Conservation (phyloP, 2,113 vertebrate genomes). For the Coptodon rendalli region DNA sequence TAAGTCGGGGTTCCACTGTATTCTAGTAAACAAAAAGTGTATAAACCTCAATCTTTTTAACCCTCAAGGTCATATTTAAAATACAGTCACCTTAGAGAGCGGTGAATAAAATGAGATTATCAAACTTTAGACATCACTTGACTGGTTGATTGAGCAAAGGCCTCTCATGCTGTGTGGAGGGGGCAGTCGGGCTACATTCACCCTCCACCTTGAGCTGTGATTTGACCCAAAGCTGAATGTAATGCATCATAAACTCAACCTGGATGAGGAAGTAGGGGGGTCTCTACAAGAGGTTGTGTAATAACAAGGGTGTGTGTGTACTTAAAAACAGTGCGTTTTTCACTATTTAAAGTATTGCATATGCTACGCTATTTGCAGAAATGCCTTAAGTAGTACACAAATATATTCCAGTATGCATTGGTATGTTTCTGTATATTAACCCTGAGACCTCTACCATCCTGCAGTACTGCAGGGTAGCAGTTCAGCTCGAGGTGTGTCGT, state of each 20-base stretch:
- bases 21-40: neutral
- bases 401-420: neutral
- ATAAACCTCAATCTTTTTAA: neutral
- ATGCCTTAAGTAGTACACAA: neutral
- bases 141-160: neutral
- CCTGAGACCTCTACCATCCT: neutral
- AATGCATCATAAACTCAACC: conserved; percentile 22
- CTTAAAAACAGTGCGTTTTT: neutral
- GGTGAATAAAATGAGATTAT: neutral
- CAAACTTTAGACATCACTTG: neutral
- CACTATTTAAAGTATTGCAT: neutral
- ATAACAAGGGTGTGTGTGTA: neutral
- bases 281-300: neutral
- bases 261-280: neutral
- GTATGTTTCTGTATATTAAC: neutral
- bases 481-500: neutral
- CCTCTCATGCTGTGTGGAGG: neutral
- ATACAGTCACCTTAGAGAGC: neutral
- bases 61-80: neutral
- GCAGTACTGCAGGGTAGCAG: neutral
- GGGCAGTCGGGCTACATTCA: neutral
- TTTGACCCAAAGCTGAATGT: conserved; percentile 31
- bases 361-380: neutral
- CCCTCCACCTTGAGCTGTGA: neutral
- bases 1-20: too few relatives aligned